Evolutionary conservation across 2,113 vertebrate genomes (phyloP).

Genomic region (Podarcis raffonei): DNA sequence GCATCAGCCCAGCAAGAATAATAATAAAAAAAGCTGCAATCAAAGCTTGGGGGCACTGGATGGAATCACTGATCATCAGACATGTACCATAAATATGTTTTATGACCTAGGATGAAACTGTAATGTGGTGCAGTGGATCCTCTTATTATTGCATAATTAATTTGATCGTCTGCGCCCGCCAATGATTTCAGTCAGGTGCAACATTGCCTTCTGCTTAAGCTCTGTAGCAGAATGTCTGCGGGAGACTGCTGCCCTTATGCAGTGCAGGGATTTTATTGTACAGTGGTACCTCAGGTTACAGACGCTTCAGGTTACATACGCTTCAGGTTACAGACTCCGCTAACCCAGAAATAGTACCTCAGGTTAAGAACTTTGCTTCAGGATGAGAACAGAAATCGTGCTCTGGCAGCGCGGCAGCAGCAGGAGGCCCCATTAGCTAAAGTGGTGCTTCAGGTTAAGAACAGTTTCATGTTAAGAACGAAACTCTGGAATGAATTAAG

Average conservation of each 20-base stretch:
- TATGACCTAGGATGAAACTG: not conserved
- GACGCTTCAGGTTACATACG: no score
- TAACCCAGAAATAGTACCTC: no score
- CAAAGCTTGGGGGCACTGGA: not conserved
- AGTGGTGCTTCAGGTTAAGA: no score
- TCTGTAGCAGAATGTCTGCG: not conserved
- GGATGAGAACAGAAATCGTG: no score
- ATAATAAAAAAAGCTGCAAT: not conserved
- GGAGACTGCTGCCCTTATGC: not conserved
- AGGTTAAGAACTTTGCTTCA: no score
- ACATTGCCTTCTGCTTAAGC: not conserved
- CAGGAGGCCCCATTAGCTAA: no score
- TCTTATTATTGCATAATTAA: not conserved
- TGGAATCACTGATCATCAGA: not conserved
- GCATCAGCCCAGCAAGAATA: not conserved
- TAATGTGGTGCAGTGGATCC: not conserved
- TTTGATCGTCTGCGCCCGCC: not conserved
- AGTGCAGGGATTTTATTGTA: not conserved
- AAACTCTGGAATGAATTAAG: no score
- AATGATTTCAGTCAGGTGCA: not conserved
- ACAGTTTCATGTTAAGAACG: no score
- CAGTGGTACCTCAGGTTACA: no score
- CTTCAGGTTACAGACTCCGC: no score
- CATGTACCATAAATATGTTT: not conserved
- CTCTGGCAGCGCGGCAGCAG: no score